Percentiles rank a stretch among this genome's conserved stretches.
These are phyloP conservation scores for Artemia sinica DNA, from an alignment of 2,888 invertebrate genomes.

Conservation along the genomic window DNA sequence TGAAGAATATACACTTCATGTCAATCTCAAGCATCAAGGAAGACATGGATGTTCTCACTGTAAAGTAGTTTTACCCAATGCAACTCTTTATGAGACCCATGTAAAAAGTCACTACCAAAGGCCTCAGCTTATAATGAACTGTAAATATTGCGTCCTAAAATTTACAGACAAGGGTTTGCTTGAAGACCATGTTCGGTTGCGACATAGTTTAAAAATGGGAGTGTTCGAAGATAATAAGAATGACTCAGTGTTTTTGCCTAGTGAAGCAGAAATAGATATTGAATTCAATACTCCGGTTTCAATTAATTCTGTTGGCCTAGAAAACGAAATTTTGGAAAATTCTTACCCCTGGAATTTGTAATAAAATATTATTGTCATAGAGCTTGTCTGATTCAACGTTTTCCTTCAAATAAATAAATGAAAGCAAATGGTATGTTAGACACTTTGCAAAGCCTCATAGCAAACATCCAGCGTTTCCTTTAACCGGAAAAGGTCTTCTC, in stretches of 20 bases:
- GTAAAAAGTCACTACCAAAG: not conserved
- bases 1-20: constrained; percentile 6
- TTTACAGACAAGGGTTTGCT: constrained; percentile 5
- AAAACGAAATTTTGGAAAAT: no score
- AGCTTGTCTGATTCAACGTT: no score
- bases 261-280: not conserved
- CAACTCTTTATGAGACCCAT: not conserved
- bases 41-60: not conserved
- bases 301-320: no score
- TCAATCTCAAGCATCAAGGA: not conserved
- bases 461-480: no score
- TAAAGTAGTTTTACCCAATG: not conserved
- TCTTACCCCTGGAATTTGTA: no score
- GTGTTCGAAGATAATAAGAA: not conserved
- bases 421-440: no score
- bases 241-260: not conserved
- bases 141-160: not conserved
- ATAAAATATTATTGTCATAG: no score
- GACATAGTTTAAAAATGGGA: not conserved
- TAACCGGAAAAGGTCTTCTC: no score
- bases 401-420: no score
- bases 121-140: constrained; percentile 1
- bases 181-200: constrained; percentile 5
- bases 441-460: no score
- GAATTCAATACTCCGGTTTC: not conserved